phyloP scores from a whole-genome alignment of 2,113 vertebrate genomes.

The Herpailurus yagouaroundi region DNA sequence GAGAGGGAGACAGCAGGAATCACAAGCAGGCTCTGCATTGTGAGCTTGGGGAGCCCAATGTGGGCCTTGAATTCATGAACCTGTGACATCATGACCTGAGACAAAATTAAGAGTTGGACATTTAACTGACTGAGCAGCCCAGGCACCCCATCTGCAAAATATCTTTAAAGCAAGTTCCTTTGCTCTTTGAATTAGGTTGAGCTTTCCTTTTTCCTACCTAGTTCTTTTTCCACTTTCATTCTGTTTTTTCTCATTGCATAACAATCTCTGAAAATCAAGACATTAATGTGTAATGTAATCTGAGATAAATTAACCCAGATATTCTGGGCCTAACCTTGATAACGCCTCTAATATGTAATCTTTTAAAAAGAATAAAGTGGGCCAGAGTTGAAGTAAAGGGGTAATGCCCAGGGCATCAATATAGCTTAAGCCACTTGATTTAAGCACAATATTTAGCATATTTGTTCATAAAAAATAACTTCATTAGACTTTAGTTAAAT shows the following conservation, averaged over 20 bases:
- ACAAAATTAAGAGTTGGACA: no score
- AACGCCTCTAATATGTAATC: background rate
- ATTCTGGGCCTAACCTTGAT: background rate
- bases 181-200: background rate
- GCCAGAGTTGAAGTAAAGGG: background rate
- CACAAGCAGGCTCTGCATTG: no score
- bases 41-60: no score
- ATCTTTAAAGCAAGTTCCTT: background rate
- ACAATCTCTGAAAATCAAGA: conserved; percentile 13
- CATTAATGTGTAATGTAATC: background rate
- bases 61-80: no score
- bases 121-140: no score
- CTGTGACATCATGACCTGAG: no score
- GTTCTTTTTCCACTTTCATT: background rate
- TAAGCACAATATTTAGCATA: background rate
- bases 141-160: background rate
- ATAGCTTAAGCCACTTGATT: background rate
- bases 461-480: background rate
- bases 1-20: no score
- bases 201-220: background rate
- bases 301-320: background rate
- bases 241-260: background rate
- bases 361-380: conserved; percentile 2
- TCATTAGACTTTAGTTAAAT: background rate
- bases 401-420: background rate